phyloP scores from a whole-genome alignment of 2,113 vertebrate species.

The Corvus moneduloides region DNA sequence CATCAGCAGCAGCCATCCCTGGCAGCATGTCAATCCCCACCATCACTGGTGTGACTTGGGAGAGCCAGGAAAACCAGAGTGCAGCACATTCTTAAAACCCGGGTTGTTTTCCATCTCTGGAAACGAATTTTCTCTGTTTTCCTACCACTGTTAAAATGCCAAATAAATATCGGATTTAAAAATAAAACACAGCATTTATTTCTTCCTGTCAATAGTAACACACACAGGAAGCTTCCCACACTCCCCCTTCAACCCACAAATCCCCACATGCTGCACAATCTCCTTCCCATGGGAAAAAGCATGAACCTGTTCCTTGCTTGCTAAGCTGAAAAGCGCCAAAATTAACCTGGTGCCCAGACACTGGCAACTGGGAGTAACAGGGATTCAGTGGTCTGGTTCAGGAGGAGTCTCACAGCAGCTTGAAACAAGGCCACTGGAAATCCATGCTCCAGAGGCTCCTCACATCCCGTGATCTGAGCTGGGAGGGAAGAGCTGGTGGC shows the following conservation, averaged over 20 bases:
- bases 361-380: not conserved
- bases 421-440: not conserved
- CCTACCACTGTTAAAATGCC: not conserved
- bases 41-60: not conserved
- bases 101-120: not conserved
- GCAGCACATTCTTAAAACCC: not conserved
- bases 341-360: slow-evolving; percentile 49
- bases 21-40: fast-evolving
- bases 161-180: slow-evolving; percentile 37
- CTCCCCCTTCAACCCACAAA: not conserved
- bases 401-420: not conserved
- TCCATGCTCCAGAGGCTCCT: fast-evolving
- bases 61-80: not conserved
- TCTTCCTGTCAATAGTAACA: not conserved
- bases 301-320: slow-evolving; percentile 12
- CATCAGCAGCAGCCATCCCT: fast-evolving
- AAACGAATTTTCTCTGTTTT: not conserved
- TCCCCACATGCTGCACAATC: not conserved
- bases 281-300: not conserved
- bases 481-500: fast-evolving
- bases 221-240: not conserved
- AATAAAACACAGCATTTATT: not conserved
- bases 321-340: slow-evolving; percentile 59
- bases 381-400: not conserved
- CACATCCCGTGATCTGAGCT: fast-evolving